These are phyloP conservation scores for Pangasius djambal DNA, from an alignment of 2,797 vertebrate genomes.

Conservation along the genomic window DNA sequence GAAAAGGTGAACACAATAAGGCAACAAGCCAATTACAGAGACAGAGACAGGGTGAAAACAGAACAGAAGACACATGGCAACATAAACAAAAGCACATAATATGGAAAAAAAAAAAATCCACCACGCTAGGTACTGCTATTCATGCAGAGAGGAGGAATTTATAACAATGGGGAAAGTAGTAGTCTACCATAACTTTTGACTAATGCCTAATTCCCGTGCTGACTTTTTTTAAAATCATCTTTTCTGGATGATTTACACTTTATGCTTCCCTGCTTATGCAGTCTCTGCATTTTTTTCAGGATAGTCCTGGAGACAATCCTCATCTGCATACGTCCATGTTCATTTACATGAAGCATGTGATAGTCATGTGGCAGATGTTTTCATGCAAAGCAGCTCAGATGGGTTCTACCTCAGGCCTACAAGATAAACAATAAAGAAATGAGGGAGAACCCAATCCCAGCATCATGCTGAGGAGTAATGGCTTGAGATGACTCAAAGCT, in stretches of 20 bases:
- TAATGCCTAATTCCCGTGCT: background rate
- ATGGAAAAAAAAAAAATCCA: background rate
- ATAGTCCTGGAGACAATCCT: background rate
- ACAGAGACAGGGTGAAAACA: background rate
- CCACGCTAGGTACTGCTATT: background rate
- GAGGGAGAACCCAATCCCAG: background rate
- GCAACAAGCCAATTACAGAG: background rate
- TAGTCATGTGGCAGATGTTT: background rate
- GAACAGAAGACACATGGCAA: background rate
- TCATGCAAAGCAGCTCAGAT: background rate
- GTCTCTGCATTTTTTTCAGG: background rate
- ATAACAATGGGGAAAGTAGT: background rate
- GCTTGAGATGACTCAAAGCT: constrained; percentile 8
- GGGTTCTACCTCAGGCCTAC: background rate
- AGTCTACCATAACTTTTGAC: background rate
- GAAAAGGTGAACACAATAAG: background rate
- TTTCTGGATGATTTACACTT: background rate
- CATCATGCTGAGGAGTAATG: background rate
- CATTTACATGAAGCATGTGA: background rate
- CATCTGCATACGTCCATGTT: background rate
- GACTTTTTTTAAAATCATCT: background rate
- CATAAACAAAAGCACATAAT: background rate
- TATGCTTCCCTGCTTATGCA: background rate
- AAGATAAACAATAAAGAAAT: background rate
- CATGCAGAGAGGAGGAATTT: background rate